A percentile compares a stretch with the other conserved stretches of the same genome.
Evolutionary conservation across 1,140 invertebrate genomes (phyloP).

Genomic region (Aplysia californica): DNA sequence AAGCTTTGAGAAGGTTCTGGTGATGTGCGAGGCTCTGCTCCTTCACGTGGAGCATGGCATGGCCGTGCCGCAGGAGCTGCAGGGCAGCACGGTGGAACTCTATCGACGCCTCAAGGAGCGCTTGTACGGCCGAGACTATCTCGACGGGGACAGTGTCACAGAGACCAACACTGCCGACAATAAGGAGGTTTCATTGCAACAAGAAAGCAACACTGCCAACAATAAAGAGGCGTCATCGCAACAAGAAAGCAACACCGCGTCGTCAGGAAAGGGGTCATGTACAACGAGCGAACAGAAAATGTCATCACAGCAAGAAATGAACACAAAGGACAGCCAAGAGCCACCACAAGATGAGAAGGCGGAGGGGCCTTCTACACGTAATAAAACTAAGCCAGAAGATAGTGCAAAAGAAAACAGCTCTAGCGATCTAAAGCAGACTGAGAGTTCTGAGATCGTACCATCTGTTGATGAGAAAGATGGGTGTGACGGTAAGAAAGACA

Average conservation of each 20-base stretch:
- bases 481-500: no score
- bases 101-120: constrained; percentile 39
- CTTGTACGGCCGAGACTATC: constrained; percentile 28
- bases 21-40: constrained; percentile 50
- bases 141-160: constrained; percentile 22
- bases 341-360: no score
- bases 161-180: not conserved
- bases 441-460: no score
- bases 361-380: no score
- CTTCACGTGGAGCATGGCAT: constrained; percentile 54
- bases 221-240: not conserved
- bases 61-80: constrained; percentile 45
- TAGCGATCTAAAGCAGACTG: no score
- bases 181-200: no score
- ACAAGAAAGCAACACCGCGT: not conserved
- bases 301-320: not conserved
- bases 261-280: not conserved
- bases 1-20: constrained; percentile 52
- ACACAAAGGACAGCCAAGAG: not conserved
- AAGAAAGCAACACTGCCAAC: not conserved
- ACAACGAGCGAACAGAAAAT: not conserved
- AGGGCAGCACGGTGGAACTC: constrained; percentile 51
- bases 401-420: no score
- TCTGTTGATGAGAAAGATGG: no score
- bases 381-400: no score